These are phyloP conservation scores for Prietella phreatophila DNA, from an alignment of 2,113 vertebrate species.

Conservation along the genomic window DNA sequence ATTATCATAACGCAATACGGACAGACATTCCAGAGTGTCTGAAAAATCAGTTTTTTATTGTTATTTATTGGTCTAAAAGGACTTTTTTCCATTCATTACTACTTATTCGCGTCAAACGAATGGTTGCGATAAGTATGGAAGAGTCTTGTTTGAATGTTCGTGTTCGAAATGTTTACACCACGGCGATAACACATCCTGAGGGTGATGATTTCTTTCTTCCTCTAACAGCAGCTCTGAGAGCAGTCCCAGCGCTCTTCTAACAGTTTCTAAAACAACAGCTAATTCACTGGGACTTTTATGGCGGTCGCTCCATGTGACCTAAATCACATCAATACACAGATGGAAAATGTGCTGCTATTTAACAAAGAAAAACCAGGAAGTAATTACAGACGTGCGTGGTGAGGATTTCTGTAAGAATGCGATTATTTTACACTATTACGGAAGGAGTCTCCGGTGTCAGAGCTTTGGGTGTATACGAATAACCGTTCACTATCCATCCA, in stretches of 20 bases:
- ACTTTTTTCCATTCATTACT: background rate
- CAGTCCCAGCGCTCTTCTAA: background rate
- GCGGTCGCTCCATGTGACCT: background rate
- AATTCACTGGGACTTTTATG: background rate
- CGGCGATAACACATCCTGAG: background rate
- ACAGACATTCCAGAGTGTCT: background rate
- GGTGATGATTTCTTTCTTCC: background rate
- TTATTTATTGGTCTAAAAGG: background rate
- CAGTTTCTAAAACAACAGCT: background rate
- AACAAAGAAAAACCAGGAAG: background rate
- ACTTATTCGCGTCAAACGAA: background rate
- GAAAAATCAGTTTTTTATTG: background rate
- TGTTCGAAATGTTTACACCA: background rate
- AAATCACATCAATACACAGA: background rate
- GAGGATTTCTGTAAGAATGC: background rate
- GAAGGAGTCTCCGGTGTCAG: background rate
- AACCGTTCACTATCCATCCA: no score
- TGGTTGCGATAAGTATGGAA: no score
- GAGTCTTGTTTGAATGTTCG: background rate
- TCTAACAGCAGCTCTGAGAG: background rate
- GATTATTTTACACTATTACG: background rate
- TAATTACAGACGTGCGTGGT: background rate
- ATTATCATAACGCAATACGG: conserved; percentile 1
- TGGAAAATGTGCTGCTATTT: background rate
- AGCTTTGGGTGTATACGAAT: background rate